Percentiles rank a stretch among this genome's conserved stretches.
phyloP scores from a whole-genome alignment of 2,888 invertebrate genomes.

The Ophonus ardosiacus region DNA sequence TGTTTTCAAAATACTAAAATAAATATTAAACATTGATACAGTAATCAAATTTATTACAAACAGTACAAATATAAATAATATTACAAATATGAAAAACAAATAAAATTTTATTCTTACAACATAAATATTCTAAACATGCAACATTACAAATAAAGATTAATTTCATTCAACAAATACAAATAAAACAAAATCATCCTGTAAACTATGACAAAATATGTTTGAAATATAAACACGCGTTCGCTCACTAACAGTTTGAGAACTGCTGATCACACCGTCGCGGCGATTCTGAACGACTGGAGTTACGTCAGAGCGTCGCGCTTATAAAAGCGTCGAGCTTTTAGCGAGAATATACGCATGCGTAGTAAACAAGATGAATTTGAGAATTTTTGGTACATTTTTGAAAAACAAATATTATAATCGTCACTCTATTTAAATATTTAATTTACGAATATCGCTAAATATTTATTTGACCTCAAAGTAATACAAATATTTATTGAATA shows the following conservation, averaged over 20 bases:
- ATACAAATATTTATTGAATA: no score
- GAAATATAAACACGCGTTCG: constrained; percentile 19
- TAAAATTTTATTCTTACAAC: background rate
- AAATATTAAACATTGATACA: background rate
- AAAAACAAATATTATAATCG: background rate
- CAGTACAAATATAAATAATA: background rate
- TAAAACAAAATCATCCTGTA: background rate
- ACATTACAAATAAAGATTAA: background rate
- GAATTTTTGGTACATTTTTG: background rate
- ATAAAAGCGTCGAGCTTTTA: constrained; percentile 44
- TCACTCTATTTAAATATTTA: no score
- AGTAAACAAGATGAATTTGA: background rate
- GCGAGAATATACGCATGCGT: constrained; percentile 44
- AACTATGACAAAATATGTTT: constrained; percentile 38
- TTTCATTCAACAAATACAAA: constrained; percentile 11
- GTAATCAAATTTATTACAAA: background rate
- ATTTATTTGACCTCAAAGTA: no score
- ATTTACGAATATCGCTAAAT: no score
- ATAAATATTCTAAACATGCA: constrained; percentile 1
- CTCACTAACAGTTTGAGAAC: constrained; percentile 1
- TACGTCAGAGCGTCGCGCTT: constrained; percentile 53
- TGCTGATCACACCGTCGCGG: constrained; percentile 14
- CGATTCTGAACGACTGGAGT: constrained; percentile 45
- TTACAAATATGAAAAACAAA: background rate
- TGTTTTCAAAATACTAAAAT: background rate